phyloP scores from a whole-genome alignment of 1,140 invertebrate genomes.

The Drosophila tsacasi region DNA sequence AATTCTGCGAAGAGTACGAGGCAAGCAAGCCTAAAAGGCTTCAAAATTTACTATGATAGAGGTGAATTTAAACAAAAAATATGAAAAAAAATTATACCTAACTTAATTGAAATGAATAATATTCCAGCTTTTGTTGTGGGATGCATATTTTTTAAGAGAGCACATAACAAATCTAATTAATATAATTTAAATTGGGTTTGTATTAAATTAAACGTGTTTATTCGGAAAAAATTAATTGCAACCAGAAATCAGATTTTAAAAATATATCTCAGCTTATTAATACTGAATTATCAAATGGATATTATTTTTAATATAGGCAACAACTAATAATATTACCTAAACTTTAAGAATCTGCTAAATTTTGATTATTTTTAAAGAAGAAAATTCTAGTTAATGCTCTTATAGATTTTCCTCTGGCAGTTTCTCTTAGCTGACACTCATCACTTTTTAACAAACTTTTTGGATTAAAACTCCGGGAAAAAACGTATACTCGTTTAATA shows the following conservation, averaged over 20 bases:
- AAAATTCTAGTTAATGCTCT: neutral
- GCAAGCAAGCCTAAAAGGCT: neutral
- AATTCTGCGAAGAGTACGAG: neutral
- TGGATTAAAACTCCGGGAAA: neutral
- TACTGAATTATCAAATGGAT: neutral
- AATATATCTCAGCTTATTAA: neutral
- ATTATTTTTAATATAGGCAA: neutral
- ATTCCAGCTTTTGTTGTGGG: neutral
- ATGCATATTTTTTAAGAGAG: neutral
- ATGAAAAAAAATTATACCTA: too few relatives aligned
- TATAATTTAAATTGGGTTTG: neutral
- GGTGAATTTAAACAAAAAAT: neutral
- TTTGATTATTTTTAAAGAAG: neutral
- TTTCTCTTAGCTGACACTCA: neutral
- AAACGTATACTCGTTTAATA: slow-evolving; percentile 14
- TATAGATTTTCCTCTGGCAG: neutral
- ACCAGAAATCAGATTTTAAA: neutral
- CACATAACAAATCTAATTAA: neutral
- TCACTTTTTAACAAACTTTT: neutral
- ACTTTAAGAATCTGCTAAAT: too few relatives aligned
- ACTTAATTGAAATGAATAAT: neutral
- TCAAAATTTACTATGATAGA: neutral
- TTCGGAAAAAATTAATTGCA: neutral
- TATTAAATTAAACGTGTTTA: neutral
- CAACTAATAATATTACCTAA: too few relatives aligned